Percentiles rank a stretch among this genome's conserved stretches.
Evolutionary conservation across 2,113 vertebrate species (phyloP).

Genomic region (Anarrhichthys ocellatus): DNA sequence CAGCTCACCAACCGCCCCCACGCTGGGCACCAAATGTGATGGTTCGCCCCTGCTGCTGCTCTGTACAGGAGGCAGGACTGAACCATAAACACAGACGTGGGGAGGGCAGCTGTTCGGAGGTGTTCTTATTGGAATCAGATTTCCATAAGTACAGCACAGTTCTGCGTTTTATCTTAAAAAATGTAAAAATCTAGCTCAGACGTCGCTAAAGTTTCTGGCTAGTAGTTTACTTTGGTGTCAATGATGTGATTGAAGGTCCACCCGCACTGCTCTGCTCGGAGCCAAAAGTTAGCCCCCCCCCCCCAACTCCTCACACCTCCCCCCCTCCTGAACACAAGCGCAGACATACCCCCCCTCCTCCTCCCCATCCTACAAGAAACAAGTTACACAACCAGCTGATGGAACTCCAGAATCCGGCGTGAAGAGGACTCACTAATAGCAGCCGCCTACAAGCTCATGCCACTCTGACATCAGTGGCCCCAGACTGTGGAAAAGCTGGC

Average conservation of each 20-base stretch:
- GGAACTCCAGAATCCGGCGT: slow-evolving; percentile 82
- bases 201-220: neutral
- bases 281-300: slow-evolving; percentile 49
- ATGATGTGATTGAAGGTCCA: neutral
- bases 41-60: slow-evolving; percentile 88
- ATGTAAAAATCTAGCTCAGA: neutral
- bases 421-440: slow-evolving; percentile 83
- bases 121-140: slow-evolving; percentile 13
- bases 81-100: slow-evolving; percentile 82
- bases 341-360: slow-evolving; percentile 17
- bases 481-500: slow-evolving; percentile 79
- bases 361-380: slow-evolving; percentile 43
- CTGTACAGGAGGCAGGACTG: slow-evolving; percentile 83
- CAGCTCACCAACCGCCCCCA: slow-evolving; percentile 87
- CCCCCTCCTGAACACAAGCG: slow-evolving; percentile 29
- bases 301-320: slow-evolving; percentile 23
- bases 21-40: slow-evolving; percentile 89
- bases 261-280: neutral
- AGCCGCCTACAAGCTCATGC: slow-evolving; percentile 83
- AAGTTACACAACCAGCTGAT: slow-evolving; percentile 80
- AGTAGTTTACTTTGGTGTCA: neutral
- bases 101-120: slow-evolving; percentile 73
- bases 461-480: slow-evolving; percentile 84
- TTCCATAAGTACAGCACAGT: neutral
- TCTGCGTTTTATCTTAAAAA: neutral